Evolutionary conservation across 2,113 vertebrate genomes (phyloP).

Genomic region (Setophaga coronata): DNA sequence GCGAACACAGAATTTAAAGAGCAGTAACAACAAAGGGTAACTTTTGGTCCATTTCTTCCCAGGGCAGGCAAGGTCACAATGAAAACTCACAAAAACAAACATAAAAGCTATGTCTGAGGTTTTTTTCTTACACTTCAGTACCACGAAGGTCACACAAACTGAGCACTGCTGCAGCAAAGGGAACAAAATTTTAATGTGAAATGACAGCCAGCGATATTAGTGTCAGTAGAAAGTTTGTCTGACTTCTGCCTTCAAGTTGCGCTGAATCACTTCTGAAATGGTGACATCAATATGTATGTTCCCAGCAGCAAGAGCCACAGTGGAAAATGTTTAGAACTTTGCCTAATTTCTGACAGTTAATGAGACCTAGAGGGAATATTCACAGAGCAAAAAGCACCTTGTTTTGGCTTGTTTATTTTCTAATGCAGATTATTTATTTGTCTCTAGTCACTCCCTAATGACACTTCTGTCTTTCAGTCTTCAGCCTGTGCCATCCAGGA

Average conservation of each 20-base stretch:
- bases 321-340: neutral
- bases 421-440: slow-evolving; percentile 24
- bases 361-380: slow-evolving; percentile 48
- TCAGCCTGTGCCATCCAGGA: neutral
- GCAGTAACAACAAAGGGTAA: neutral
- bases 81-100: neutral
- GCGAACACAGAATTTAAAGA: neutral
- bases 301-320: neutral
- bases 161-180: neutral
- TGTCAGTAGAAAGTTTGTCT: neutral
- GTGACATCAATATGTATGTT: neutral
- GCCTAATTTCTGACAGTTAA: slow-evolving; percentile 47
- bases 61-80: neutral
- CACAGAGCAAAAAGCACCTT: neutral
- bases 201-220: neutral
- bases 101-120: neutral
- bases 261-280: slow-evolving; percentile 17
- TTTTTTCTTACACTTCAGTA: neutral
- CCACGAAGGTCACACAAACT: neutral
- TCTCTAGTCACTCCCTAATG: neutral
- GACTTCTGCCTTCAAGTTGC: neutral
- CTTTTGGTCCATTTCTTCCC: neutral
- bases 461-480: neutral
- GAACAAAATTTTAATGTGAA: slow-evolving; percentile 18
- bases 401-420: slow-evolving; percentile 23